Percentiles rank a stretch among this genome's conserved stretches.
Conservation (phyloP, 2,888 invertebrate genomes). For the Thalpophila matura region DNA sequence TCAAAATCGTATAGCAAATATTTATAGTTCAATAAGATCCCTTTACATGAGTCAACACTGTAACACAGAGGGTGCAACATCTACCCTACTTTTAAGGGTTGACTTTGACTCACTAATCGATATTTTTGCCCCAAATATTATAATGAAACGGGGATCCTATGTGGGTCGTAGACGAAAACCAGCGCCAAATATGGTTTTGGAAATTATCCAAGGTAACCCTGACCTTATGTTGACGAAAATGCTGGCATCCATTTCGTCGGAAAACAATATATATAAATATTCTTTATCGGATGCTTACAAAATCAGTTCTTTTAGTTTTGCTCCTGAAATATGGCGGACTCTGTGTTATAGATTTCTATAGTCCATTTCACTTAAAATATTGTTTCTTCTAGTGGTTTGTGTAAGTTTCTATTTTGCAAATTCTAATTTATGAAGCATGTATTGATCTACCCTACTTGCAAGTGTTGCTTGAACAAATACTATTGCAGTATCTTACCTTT, state of each 20-base stretch:
- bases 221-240: conserved; percentile 47
- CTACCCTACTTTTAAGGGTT: conserved; percentile 76
- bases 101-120: conserved; percentile 80
- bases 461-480: too few relatives aligned
- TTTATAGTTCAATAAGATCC: conserved; percentile 57
- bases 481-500: background rate
- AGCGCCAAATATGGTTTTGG: conserved; percentile 49
- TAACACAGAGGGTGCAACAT: conserved; percentile 73
- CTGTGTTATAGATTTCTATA: conserved; percentile 7
- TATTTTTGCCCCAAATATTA: conserved; percentile 76
- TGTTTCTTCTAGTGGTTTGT: conserved; percentile 1
- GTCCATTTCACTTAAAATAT: conserved; percentile 11
- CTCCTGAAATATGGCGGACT: conserved; percentile 18
- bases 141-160: conserved; percentile 57
- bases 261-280: conserved; percentile 8
- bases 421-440: background rate
- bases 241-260: conserved; percentile 31
- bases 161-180: conserved; percentile 63
- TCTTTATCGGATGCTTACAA: conserved; percentile 8
- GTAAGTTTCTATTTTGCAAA: background rate
- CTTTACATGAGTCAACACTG: conserved; percentile 76
- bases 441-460: conserved; percentile 12
- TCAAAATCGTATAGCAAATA: conserved; percentile 52
- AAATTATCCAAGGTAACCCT: conserved; percentile 52
- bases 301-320: conserved; percentile 14